Conservation (phyloP, 2,888 invertebrate species). For the Andricus curvator region DNA sequence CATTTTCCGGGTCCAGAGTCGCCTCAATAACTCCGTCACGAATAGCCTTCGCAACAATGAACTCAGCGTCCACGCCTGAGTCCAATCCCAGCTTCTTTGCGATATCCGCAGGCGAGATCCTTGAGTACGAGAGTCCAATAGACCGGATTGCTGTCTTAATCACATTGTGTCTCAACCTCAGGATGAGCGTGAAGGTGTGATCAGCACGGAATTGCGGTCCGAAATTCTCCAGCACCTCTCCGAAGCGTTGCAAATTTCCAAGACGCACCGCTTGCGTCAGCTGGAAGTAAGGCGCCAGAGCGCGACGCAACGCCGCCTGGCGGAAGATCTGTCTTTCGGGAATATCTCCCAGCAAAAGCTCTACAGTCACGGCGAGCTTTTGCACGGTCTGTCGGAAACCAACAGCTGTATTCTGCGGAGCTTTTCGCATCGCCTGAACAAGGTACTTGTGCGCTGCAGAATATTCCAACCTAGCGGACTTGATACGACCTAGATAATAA, state of each 20-base stretch:
- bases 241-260: slow-evolving; percentile 96
- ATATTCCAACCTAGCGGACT: slow-evolving; percentile 98
- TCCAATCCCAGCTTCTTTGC: slow-evolving; percentile 96
- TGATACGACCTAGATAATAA: slow-evolving; percentile 98
- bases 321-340: slow-evolving; percentile 98
- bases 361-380: slow-evolving; percentile 96
- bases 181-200: slow-evolving; percentile 96
- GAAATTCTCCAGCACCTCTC: slow-evolving; percentile 94
- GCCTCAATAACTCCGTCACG: slow-evolving; percentile 99
- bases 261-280: slow-evolving; percentile 97
- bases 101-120: slow-evolving; percentile 96
- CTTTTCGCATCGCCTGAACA: slow-evolving; percentile 96
- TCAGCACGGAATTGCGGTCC: slow-evolving; percentile 95
- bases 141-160: slow-evolving; percentile 98
- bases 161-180: slow-evolving; percentile 98
- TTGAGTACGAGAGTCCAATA: slow-evolving; percentile 97
- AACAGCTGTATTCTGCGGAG: slow-evolving; percentile 98
- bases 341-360: slow-evolving; percentile 96
- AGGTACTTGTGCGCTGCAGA: slow-evolving; percentile 98
- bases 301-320: slow-evolving; percentile 91
- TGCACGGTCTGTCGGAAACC: slow-evolving; percentile 99
- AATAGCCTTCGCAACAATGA: slow-evolving; percentile 98
- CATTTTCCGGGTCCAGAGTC: slow-evolving; percentile 95
- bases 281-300: slow-evolving; percentile 97
- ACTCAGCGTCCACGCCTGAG: slow-evolving; percentile 98